Conservation (phyloP, 2,113 vertebrate genomes). For the Nesospiza acunhae region DNA sequence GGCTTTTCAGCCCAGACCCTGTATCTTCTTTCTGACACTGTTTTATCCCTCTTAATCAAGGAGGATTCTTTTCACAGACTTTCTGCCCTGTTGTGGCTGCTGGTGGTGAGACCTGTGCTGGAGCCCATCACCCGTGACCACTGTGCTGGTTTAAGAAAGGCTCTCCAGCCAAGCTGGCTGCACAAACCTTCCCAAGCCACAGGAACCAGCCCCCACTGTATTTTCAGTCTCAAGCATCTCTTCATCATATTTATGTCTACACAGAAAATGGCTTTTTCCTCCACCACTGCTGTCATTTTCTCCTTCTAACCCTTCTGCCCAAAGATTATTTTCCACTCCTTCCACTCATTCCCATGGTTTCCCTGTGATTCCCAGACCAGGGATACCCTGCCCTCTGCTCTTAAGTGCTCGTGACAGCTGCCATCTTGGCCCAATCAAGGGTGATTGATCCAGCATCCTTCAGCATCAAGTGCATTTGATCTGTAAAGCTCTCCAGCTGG, state of each 20-base stretch:
- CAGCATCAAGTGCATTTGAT: slow-evolving; percentile 40
- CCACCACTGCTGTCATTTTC: fast-evolving
- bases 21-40: background rate
- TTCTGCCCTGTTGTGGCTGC: background rate
- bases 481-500: slow-evolving; percentile 61
- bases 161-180: background rate
- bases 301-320: background rate
- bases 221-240: background rate
- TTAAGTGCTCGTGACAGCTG: slow-evolving; percentile 47
- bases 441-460: slow-evolving; percentile 55
- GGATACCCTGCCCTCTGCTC: background rate
- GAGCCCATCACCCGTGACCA: background rate
- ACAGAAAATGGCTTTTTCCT: background rate
- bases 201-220: background rate
- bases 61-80: background rate
- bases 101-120: background rate
- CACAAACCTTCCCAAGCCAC: background rate
- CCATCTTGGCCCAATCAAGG: slow-evolving; percentile 64
- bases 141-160: background rate
- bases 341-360: background rate
- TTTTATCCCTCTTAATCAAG: background rate
- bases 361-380: background rate
- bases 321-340: background rate
- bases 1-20: background rate
- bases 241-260: background rate